Conservation (phyloP, 2,797 vertebrate species). For the Pipistrellus pipistrellus region DNA sequence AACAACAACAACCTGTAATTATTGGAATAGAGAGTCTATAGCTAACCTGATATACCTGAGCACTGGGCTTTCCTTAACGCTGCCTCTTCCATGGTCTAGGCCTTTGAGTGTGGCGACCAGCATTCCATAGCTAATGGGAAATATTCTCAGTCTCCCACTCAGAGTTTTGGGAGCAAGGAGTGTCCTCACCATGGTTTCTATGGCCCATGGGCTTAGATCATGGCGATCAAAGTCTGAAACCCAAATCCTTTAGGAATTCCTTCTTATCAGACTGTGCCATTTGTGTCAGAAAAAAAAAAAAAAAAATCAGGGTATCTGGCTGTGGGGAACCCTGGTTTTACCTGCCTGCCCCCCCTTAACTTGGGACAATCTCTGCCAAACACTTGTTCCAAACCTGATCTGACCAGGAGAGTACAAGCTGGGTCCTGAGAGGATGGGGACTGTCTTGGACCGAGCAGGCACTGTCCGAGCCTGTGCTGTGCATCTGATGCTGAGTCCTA, state of each 20-base stretch:
- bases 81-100: not conserved
- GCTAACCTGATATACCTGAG: not conserved
- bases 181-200: not conserved
- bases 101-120: not conserved
- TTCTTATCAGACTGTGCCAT: not conserved
- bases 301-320: not conserved
- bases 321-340: not conserved
- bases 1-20: too few species aligned
- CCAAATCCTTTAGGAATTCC: not conserved
- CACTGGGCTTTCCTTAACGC: not conserved
- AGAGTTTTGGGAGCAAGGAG: not conserved
- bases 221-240: not conserved
- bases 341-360: not conserved
- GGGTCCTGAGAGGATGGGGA: not conserved
- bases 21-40: not conserved
- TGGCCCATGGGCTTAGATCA: not conserved
- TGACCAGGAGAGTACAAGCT: not conserved
- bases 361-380: not conserved
- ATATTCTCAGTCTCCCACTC: not conserved
- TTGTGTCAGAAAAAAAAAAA: not conserved
- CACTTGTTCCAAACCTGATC: not conserved
- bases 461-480: not conserved
- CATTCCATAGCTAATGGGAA: not conserved
- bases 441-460: not conserved
- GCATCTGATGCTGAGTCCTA: not conserved